These are phyloP conservation scores for Drosophila trapezifrons DNA, from an alignment of 1,140 invertebrate genomes.

Conservation along the genomic window DNA sequence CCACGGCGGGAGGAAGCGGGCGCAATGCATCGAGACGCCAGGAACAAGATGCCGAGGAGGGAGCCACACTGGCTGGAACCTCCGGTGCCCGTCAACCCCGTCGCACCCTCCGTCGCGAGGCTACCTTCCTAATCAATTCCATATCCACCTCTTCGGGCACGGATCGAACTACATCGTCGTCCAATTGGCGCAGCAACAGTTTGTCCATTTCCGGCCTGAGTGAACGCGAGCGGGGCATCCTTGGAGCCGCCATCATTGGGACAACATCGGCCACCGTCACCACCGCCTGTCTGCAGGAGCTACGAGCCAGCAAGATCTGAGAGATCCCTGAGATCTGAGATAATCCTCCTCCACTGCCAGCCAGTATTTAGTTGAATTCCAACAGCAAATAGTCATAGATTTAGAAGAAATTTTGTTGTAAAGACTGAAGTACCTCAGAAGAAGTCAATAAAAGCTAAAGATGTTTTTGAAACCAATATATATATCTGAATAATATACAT, in stretches of 20 bases:
- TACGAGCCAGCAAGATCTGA: conserved; percentile 63
- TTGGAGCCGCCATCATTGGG: conserved; percentile 72
- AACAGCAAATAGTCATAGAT: conserved; percentile 67
- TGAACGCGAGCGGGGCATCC: conserved; percentile 53
- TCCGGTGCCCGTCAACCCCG: conserved; percentile 30
- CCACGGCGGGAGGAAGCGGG: conserved; percentile 40
- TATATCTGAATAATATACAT: not conserved
- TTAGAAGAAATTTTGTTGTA: conserved; percentile 77
- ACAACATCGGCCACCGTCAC: conserved; percentile 72
- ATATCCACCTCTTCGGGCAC: conserved; percentile 79
- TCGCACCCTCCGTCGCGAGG: conserved; percentile 68
- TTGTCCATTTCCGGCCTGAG: conserved; percentile 62
- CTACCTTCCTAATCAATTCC: conserved; percentile 76
- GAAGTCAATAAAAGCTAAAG: conserved; percentile 80
- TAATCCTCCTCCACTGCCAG: conserved; percentile 14
- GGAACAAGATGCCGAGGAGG: conserved; percentile 47
- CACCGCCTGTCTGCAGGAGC: conserved; percentile 65
- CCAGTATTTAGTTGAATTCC: conserved; percentile 73
- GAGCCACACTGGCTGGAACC: conserved; percentile 12
- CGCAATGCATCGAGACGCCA: conserved; percentile 35
- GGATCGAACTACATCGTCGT: conserved; percentile 69
- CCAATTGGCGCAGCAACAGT: conserved; percentile 70
- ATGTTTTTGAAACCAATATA: conserved; percentile 65
- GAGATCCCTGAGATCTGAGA: not conserved
- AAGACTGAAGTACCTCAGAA: conserved; percentile 83